Percentiles rank a stretch among this genome's conserved stretches.
Evolutionary conservation across 2,888 invertebrate species (phyloP).

Genomic region (Eupithecia subfuscata): DNA sequence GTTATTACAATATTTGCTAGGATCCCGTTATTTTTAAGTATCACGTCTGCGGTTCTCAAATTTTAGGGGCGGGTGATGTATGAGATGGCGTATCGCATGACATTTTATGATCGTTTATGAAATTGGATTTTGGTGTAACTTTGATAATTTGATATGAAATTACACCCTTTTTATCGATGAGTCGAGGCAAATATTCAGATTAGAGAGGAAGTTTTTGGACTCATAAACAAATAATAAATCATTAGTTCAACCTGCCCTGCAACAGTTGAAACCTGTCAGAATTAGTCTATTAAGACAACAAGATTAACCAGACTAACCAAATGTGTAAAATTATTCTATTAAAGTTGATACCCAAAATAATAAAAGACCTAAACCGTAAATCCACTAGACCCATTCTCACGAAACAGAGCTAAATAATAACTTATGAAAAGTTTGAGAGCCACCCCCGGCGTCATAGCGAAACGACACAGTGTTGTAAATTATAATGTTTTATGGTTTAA

Average conservation of each 20-base stretch:
- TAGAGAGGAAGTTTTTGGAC: background rate
- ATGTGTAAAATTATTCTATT: background rate
- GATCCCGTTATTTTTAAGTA: slow-evolving; percentile 84
- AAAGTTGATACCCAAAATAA: slow-evolving; percentile 3
- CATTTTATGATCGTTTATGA: slow-evolving; percentile 33
- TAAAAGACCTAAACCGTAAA: background rate
- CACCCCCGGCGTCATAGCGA: slow-evolving; percentile 71
- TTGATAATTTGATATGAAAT: slow-evolving; percentile 29
- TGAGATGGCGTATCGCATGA: slow-evolving; percentile 35
- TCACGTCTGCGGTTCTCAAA: slow-evolving; percentile 71
- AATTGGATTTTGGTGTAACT: slow-evolving; percentile 32
- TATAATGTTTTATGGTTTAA: slow-evolving; percentile 84
- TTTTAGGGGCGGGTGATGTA: slow-evolving; percentile 53
- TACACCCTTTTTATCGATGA: slow-evolving; percentile 15
- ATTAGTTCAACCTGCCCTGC: background rate
- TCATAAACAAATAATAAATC: background rate
- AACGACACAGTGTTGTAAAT: slow-evolving; percentile 78
- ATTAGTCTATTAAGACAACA: background rate
- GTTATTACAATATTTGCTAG: slow-evolving; percentile 82
- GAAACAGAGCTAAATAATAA: slow-evolving; percentile 41
- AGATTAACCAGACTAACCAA: background rate
- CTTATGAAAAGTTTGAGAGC: slow-evolving; percentile 63
- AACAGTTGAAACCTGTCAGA: background rate
- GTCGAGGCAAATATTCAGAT: background rate
- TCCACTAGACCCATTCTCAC: slow-evolving; percentile 17